Percentiles rank a stretch among this genome's conserved stretches.
phyloP scores from a whole-genome alignment of 1,140 invertebrate genomes.

The Drosophila pseudoobscura region DNA sequence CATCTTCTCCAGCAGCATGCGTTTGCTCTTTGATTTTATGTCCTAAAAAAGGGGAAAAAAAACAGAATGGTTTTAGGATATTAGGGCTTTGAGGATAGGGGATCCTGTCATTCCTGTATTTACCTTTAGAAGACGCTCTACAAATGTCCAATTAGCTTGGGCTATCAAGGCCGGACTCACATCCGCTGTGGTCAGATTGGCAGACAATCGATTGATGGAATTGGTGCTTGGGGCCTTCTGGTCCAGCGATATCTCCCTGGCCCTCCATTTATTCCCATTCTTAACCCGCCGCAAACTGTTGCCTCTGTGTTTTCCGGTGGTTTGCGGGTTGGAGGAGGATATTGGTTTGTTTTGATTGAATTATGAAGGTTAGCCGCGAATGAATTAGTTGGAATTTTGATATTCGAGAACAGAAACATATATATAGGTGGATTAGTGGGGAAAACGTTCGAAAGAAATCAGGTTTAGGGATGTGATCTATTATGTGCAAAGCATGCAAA shows the following conservation, averaged over 20 bases:
- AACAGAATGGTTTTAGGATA: not conserved
- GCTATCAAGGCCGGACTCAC: conserved; percentile 89
- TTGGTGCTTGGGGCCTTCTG: conserved; percentile 68
- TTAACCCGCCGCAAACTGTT: conserved; percentile 86
- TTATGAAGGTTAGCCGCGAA: conserved; percentile 63
- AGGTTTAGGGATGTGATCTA: not conserved
- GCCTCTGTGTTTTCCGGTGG: conserved; percentile 80
- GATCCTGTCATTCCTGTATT: not conserved
- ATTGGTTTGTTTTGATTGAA: conserved; percentile 21
- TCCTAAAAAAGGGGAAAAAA: conserved; percentile 85
- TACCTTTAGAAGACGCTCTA: conserved; percentile 97
- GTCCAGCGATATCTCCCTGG: conserved; percentile 85
- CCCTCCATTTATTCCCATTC: conserved; percentile 86
- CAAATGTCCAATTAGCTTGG: conserved; percentile 99
- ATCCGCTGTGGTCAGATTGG: conserved; percentile 77
- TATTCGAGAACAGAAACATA: conserved; percentile 64
- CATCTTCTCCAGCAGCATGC: conserved; percentile 99
- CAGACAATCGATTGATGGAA: conserved; percentile 74
- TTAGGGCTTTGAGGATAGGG: too few relatives aligned
- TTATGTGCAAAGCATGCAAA: conserved; percentile 38
- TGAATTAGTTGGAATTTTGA: conserved; percentile 54
- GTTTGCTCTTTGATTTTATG: conserved; percentile 96
- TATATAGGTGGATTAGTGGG: conserved; percentile 48
- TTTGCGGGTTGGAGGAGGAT: conserved; percentile 31
- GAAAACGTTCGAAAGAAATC: conserved; percentile 18